Base-by-base conservation (phyloP, 2,888 invertebrate genomes). In the Portevinia maculata region DNA sequence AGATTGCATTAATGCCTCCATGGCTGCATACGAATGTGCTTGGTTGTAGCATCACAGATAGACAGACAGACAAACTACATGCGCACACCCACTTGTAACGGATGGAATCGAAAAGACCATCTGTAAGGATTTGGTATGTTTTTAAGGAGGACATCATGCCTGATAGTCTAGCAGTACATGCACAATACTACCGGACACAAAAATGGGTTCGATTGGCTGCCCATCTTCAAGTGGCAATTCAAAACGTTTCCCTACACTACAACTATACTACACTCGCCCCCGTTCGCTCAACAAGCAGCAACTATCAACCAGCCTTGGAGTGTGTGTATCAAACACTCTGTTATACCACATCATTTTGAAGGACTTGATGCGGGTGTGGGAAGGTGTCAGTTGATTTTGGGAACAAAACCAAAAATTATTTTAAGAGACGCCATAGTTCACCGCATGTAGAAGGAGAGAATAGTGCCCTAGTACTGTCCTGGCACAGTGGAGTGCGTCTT, bases 381-480 rank as follows among this genome's bases (percentile, higher is more conserved):
- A 9, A 39, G 44, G 53, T 79, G 79, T 65, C 59, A 73, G 52
- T 79, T 65, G 65, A 65, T 73, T 79, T 79, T 55, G 46, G 46
- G 52, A 79, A 57, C 64, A 64, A 75, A 81, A 75, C 81, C 75
- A 64, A 81, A 76, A 81, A 81, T 76, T 76, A 76, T 81, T 81
- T 81, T 64, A 75, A 59, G 75, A 70, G 75, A 81, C 81, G 76
- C 76, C 75, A 81, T 75, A 81, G 81, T 81, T 81, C 76, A 81
- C 69, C 70, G 67, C 79, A 74, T 79, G 79, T 74, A n/a, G 57
- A 67, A 62, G 60, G 17, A 75, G 52, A 39, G 13, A 28, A 17
- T 50, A 21, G 17, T 50, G 15, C 13, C 39, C 21, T 28, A 3
- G 3, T 6, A 5, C 5, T 5, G 3, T 24, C 9, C 17, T 3